A percentile compares a stretch with the other conserved stretches of the same genome.
These are phyloP conservation scores for Hydrotaea diabolus DNA, from an alignment of 2,888 invertebrate genomes.

Conservation along the genomic window DNA sequence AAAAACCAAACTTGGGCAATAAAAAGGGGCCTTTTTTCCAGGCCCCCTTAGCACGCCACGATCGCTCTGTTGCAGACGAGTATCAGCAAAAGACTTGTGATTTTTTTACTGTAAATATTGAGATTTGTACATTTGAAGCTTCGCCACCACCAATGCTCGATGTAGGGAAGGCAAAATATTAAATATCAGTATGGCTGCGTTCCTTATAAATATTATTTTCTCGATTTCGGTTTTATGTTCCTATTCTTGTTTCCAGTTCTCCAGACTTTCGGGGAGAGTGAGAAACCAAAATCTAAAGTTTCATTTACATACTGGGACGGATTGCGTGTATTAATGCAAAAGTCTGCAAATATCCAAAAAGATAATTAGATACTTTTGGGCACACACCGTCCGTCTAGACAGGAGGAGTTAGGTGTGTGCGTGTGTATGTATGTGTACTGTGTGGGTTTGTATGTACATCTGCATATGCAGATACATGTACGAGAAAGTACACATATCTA, in stretches of 20 bases:
- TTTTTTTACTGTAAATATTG: constrained; percentile 35
- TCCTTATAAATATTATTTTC: constrained; percentile 47
- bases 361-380: constrained; percentile 62
- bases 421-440: background rate
- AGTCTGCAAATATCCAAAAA: constrained; percentile 51
- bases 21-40: too few species aligned
- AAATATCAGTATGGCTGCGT: constrained; percentile 52
- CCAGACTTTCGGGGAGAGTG: background rate
- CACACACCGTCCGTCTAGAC: constrained; percentile 63
- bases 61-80: too few species aligned
- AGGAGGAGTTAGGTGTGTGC: constrained; percentile 12
- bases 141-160: background rate
- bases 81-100: constrained; percentile 1
- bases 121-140: background rate
- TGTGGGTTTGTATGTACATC: background rate
- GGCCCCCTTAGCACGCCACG: too few species aligned
- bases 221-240: background rate
- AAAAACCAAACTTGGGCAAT: too few species aligned
- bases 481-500: background rate
- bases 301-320: constrained; percentile 46
- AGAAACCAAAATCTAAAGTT: constrained; percentile 39
- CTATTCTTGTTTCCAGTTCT: background rate
- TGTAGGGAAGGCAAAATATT: constrained; percentile 40
- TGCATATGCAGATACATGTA: background rate
- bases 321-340: constrained; percentile 41